A percentile compares a stretch with the other conserved stretches of the same genome.
phyloP scores from a whole-genome alignment of 2,888 invertebrate genomes.

The Molorchus minor region DNA sequence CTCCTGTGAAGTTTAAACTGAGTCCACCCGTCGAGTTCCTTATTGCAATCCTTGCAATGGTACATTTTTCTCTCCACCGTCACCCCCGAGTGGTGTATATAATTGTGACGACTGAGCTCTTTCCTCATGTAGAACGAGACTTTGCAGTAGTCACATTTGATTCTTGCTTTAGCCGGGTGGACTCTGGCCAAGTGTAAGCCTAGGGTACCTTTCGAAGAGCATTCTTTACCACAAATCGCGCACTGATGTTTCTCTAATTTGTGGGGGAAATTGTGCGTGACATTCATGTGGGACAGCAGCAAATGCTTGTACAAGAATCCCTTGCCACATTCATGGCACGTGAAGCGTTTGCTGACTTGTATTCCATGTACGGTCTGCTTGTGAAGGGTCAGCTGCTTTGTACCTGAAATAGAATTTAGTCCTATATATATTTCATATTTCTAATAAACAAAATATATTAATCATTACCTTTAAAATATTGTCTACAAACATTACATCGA shows the following conservation, averaged over 20 bases:
- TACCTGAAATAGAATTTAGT: neutral
- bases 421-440: neutral
- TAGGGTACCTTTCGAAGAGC: neutral
- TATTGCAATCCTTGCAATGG: neutral
- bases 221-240: neutral
- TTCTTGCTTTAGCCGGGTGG: neutral
- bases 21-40: neutral
- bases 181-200: neutral
- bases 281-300: neutral
- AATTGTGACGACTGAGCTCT: neutral
- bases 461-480: neutral
- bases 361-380: neutral
- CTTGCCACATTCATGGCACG: neutral
- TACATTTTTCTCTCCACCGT: neutral
- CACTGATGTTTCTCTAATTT: neutral
- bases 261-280: too few species aligned
- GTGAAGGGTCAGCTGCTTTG: neutral
- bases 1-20: neutral
- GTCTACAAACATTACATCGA: neutral
- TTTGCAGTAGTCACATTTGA: conserved; percentile 4
- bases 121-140: neutral
- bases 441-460: neutral
- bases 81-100: neutral
- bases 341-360: neutral
- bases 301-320: neutral